Evolutionary conservation across 2,113 vertebrate genomes (phyloP), one percentile per base, ranked within the genome.

Genomic region (Nannobrachium achirus): DNA sequence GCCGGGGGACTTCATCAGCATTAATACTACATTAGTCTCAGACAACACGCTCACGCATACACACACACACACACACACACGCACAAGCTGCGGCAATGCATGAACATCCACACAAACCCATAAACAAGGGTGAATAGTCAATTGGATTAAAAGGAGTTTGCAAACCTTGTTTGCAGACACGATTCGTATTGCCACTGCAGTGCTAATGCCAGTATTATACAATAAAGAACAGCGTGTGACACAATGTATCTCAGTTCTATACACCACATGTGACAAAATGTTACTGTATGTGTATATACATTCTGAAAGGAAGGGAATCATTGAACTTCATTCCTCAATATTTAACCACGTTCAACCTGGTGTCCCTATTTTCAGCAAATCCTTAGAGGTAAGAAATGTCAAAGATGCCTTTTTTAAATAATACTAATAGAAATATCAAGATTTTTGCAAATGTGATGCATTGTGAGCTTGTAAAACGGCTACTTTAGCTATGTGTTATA

Each of bases 11-110:
- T 83, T 88, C 81, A 88, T 90, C 88, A 84, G 83, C 82, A 90
- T 92, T 91, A 92, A 89, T 89, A 86, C 78, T 73, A 86, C 88
- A 91, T 91, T 89, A 85, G 78, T 73, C 68, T 72, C 62, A 69
- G 71, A 51, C 69, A 78, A 46, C 60, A 75, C 78, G 76, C 78
- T 39, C 41, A 25, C 38, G 46, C 39, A 60, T n/a, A 45, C 45
- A 52, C n/a, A 10, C 46, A 38, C 20, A 56, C 5, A 48, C 10
- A 25, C 51, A 79, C 60, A 63, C 39, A 50, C 14, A 14, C 56
- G 40, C 44, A 48, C 15, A 16, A 63, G 45, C 49, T 66, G 68
- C 42, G 41, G 66, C 19, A 25, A 14, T 57, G 67, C 68, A 66
- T 63, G 49, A 48, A 68, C 71, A 80, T 74, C 76, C 81, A 68